These are phyloP conservation scores for Drosophila repleta DNA, from an alignment of 1,140 invertebrate genomes.

Conservation along the genomic window DNA sequence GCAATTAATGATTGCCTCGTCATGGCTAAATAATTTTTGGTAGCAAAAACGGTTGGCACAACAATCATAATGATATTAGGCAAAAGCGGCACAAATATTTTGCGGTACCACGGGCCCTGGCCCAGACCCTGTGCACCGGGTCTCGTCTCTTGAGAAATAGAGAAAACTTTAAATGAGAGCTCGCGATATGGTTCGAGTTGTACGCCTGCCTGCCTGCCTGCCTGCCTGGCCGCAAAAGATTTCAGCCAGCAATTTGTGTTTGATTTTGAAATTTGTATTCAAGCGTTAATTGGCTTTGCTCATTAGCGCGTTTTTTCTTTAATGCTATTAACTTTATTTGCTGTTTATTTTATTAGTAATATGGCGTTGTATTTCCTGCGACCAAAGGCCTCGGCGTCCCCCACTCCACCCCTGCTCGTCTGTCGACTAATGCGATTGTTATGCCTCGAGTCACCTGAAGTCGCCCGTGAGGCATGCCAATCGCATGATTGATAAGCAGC, in stretches of 20 bases:
- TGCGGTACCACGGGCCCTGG: neutral
- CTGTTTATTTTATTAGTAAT: slow-evolving; percentile 81
- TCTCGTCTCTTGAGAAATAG: neutral
- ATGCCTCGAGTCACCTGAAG: slow-evolving; percentile 58
- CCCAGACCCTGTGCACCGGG: slow-evolving; percentile 5
- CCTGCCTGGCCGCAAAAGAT: slow-evolving; percentile 40
- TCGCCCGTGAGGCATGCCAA: slow-evolving; percentile 42
- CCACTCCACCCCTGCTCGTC: neutral
- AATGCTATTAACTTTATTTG: slow-evolving; percentile 81
- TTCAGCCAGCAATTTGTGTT: slow-evolving; percentile 50
- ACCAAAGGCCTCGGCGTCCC: slow-evolving; percentile 31
- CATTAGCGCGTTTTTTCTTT: slow-evolving; percentile 72
- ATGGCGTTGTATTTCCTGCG: slow-evolving; percentile 72
- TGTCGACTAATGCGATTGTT: slow-evolving; percentile 72
- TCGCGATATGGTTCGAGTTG: slow-evolving; percentile 4
- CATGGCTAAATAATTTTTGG: slow-evolving; percentile 53
- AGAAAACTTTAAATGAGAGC: slow-evolving; percentile 19
- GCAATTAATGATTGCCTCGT: slow-evolving; percentile 46
- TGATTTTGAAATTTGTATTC: slow-evolving; percentile 79
- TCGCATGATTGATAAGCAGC: slow-evolving; percentile 53
- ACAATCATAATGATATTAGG: slow-evolving; percentile 48
- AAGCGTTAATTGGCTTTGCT: slow-evolving; percentile 78
- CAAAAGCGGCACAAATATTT: slow-evolving; percentile 22
- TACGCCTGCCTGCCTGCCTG: slow-evolving; percentile 23
- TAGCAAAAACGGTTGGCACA: slow-evolving; percentile 11